phyloP scores from a whole-genome alignment of 2,888 invertebrate genomes.

The Drosophila tripunctata region DNA sequence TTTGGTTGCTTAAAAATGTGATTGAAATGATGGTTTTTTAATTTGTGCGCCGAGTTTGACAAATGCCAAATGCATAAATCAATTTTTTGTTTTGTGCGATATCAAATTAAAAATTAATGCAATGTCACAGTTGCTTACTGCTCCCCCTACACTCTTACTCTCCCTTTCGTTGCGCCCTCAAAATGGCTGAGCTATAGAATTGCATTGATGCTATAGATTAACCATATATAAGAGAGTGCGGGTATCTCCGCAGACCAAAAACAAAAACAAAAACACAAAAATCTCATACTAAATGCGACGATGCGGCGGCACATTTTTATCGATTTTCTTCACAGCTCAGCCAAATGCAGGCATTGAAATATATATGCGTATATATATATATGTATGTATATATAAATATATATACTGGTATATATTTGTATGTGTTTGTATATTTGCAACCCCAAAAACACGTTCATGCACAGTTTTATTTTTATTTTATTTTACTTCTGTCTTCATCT shows the following conservation, averaged over 20 bases:
- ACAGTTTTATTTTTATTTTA: slow-evolving; percentile 51
- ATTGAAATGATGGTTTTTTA: slow-evolving; percentile 62
- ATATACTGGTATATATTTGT: background rate
- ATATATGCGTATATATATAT: background rate
- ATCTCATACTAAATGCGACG: background rate
- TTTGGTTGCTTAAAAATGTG: slow-evolving; percentile 34
- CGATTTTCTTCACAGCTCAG: slow-evolving; percentile 60
- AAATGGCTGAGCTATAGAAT: slow-evolving; percentile 24
- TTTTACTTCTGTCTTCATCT: slow-evolving; percentile 38
- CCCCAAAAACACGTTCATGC: slow-evolving; percentile 56
- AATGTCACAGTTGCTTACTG: slow-evolving; percentile 16
- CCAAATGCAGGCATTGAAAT: slow-evolving; percentile 61
- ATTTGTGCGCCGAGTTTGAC: slow-evolving; percentile 46
- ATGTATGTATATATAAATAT: slow-evolving; percentile 28
- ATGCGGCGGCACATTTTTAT: slow-evolving; percentile 62
- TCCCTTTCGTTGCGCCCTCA: background rate
- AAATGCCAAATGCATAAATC: slow-evolving; percentile 63
- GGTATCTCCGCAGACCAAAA: slow-evolving; percentile 27
- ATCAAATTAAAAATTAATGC: slow-evolving; percentile 72
- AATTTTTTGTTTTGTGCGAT: slow-evolving; percentile 19
- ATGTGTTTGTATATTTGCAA: slow-evolving; percentile 58
- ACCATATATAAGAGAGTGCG: slow-evolving; percentile 28
- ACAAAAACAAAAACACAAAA: too few species aligned
- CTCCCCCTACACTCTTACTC: background rate
- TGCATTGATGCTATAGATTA: slow-evolving; percentile 45